These are phyloP conservation scores for Florisuga fusca DNA, from an alignment of 2,797 vertebrate genomes.

Conservation along the genomic window DNA sequence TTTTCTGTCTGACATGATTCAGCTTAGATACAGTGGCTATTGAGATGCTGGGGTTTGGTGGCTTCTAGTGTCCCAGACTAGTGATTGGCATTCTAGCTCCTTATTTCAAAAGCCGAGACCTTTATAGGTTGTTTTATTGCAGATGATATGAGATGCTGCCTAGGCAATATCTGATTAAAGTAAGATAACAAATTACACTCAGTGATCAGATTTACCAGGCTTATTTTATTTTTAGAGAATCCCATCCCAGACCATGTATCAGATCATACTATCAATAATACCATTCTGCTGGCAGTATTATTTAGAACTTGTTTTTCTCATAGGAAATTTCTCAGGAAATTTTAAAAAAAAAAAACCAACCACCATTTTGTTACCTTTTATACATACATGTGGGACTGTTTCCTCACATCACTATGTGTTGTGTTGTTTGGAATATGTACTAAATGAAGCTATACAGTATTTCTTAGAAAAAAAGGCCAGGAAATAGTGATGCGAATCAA, in stretches of 20 bases:
- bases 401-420: neutral
- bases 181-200: neutral
- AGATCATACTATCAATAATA: neutral
- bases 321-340: neutral
- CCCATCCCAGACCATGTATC: neutral
- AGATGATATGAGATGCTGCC: neutral
- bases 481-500: conserved; percentile 8
- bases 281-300: neutral
- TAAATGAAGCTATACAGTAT: neutral
- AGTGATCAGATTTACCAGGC: neutral
- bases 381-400: neutral
- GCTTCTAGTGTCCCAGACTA: neutral
- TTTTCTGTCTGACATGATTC: neutral
- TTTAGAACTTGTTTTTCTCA: neutral
- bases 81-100: neutral
- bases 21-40: neutral
- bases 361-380: neutral
- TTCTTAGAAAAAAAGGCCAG: neutral
- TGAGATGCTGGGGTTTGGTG: neutral
- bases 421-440: neutral
- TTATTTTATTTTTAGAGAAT: neutral
- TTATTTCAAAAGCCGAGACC: neutral
- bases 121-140: neutral
- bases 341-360: too few species aligned
- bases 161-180: neutral